These are phyloP conservation scores for Anableps anableps DNA, from an alignment of 2,797 vertebrate species.

Conservation along the genomic window DNA sequence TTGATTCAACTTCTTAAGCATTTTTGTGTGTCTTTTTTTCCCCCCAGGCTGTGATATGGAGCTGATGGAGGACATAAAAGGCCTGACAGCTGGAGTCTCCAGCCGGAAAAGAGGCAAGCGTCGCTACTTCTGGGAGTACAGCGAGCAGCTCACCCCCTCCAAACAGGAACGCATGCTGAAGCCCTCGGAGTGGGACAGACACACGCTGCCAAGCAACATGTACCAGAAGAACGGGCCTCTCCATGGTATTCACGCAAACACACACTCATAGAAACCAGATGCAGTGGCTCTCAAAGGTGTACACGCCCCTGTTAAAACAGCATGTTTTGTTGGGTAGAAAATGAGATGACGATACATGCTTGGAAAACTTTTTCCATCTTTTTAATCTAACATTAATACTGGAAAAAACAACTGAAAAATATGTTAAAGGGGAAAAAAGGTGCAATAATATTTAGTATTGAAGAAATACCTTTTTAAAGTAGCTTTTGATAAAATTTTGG, in stretches of 20 bases:
- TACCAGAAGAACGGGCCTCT: constrained; percentile 98
- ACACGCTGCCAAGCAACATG: constrained; percentile 97
- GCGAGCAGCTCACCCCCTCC: constrained; percentile 92
- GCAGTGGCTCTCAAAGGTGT: not conserved
- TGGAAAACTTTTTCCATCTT: not conserved
- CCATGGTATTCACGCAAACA: constrained; percentile 84
- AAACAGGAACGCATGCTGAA: constrained; percentile 96
- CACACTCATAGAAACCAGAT: constrained; percentile 21
- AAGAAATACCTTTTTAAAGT: not conserved
- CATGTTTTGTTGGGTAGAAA: too few species aligned
- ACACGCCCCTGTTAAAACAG: too few species aligned
- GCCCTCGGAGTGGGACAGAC: constrained; percentile 95
- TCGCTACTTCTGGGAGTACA: constrained; percentile 99
- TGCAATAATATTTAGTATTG: not conserved
- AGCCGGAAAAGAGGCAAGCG: constrained; percentile 93
- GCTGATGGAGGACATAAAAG: constrained; percentile 93
- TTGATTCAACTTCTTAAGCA: not conserved
- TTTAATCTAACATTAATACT: not conserved
- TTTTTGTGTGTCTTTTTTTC: too few species aligned
- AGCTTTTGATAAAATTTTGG: too few species aligned
- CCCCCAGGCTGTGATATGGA: constrained; percentile 92
- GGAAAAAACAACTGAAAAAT: not conserved
- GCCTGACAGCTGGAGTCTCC: constrained; percentile 90
- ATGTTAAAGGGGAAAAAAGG: not conserved
- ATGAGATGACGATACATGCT: too few species aligned